Base-by-base conservation (phyloP, 2,888 invertebrate genomes). In the Noctua janthe region DNA sequence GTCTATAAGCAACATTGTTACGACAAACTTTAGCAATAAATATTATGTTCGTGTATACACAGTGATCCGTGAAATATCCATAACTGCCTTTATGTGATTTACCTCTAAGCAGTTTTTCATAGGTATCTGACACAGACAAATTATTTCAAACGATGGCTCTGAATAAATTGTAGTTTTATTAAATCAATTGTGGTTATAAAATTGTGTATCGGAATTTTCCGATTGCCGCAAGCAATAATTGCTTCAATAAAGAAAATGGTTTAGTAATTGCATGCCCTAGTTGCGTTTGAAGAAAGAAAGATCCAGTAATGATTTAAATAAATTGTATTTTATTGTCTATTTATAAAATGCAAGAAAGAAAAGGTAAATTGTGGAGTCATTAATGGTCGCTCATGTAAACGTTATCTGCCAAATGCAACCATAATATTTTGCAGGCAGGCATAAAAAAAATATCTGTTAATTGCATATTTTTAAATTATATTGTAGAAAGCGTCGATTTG, bases 81-180 rank as follows among this genome's bases (percentile, higher is more conserved):
- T 17, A 62, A 91, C 92, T 91, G 92, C 90, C 92, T 91, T 88
- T 81, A 80, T 85, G 78, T 92, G 90, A 95, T 95, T 94, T 95
- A 95, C 92, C 93, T 89, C 79, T 80, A 76, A 78, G 86, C 92
- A 92, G 94, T 95, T 94, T 93, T 94, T 95, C 95, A 95, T 91
- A 93, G 92, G 92, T 93, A 92, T 90, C 91, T 94, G 94, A 95
- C 95, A 93, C 87, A 91, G 86, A 89, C 94, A 94, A 88, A 82
- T 75, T 83, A 90, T 91, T 91, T 87, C 88, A 90, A 88, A 84
- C 76, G 78, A 89, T 85, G 10, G 83, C 80, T 43, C 17, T 43
- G 1, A 51, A 82, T 80, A 84, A 80, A 88, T 81, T 81, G 79
- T 70, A 78, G 76, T 87, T 87, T 85, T 78, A 81, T 84, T 82